These are phyloP conservation scores for Pristionchus mayeri DNA, from an alignment of 2,888 invertebrate genomes.

Conservation along the genomic window DNA sequence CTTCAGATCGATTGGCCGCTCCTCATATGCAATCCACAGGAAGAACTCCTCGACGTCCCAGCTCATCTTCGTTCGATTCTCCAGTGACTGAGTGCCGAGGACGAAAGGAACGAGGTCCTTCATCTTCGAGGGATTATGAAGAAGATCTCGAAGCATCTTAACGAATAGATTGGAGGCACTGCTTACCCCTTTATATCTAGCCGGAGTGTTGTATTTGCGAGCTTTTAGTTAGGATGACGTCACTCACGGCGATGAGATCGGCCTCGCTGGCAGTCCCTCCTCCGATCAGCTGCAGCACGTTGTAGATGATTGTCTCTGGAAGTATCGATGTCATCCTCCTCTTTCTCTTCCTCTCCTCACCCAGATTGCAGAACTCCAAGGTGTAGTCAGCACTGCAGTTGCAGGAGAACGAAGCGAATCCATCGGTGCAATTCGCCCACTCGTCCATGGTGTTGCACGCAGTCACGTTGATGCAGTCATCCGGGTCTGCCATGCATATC, in stretches of 20 bases:
- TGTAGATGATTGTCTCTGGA: neutral
- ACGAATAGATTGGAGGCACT: neutral
- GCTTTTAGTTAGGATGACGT: neutral
- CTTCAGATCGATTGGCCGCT: conserved; percentile 50
- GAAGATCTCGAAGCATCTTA: conserved; percentile 36
- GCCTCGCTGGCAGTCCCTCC: neutral
- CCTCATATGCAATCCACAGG: conserved; percentile 56
- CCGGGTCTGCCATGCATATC: neutral
- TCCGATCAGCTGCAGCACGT: neutral
- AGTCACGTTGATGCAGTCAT: conserved; percentile 11
- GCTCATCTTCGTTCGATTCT: conserved; percentile 52
- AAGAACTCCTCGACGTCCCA: conserved; percentile 56
- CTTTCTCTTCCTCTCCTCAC: neutral
- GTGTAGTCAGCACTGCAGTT: conserved; percentile 15
- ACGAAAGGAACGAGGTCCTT: conserved; percentile 28
- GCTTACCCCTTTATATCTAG: neutral
- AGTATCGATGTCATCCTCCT: neutral
- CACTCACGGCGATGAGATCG: neutral
- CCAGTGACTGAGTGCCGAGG: conserved; percentile 12
- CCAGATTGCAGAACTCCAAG: neutral
- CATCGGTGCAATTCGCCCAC: neutral
- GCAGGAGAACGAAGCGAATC: neutral
- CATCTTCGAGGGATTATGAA: conserved; percentile 32
- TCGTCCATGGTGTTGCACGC: neutral
- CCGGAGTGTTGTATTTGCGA: neutral